Evolutionary conservation across 2,797 vertebrate species (phyloP).

Genomic region (Danio choprae): DNA sequence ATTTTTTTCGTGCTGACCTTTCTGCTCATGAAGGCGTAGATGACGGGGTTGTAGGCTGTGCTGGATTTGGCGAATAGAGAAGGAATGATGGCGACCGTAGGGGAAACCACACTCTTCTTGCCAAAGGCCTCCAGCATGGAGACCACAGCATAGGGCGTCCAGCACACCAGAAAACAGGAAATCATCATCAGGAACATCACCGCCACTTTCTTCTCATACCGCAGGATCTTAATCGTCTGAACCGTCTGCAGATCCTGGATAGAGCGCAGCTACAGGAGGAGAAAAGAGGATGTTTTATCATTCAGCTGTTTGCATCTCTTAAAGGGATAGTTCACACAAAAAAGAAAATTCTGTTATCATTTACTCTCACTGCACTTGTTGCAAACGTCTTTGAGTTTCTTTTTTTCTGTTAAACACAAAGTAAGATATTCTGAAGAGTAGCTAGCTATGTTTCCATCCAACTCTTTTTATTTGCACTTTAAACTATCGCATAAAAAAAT

Average conservation of each 20-base stretch:
- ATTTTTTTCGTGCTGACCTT: conserved; percentile 79
- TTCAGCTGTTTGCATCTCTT: neutral
- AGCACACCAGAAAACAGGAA: conserved; percentile 87
- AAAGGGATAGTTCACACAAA: no score
- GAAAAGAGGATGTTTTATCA: conserved; percentile 1
- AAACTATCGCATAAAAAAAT: no score
- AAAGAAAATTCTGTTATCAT: no score
- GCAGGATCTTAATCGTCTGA: conserved; percentile 89
- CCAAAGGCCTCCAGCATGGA: conserved; percentile 89
- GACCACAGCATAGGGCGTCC: conserved; percentile 90
- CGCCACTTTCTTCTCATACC: conserved; percentile 91
- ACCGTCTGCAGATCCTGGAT: conserved; percentile 90
- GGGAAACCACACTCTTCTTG: conserved; percentile 82
- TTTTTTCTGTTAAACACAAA: no score
- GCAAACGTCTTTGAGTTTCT: no score
- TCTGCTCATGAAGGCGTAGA: conserved; percentile 92
- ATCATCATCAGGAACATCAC: conserved; percentile 93
- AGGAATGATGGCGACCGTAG: conserved; percentile 85
- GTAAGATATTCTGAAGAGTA: no score
- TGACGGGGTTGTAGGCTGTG: conserved; percentile 90
- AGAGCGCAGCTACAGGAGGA: conserved; percentile 80
- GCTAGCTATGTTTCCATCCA: no score
- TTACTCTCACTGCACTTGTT: no score
- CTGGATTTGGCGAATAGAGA: conserved; percentile 93
- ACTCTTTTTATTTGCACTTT: no score